These are phyloP conservation scores for Torymus texanus DNA, from an alignment of 2,888 invertebrate genomes.

Conservation along the genomic window DNA sequence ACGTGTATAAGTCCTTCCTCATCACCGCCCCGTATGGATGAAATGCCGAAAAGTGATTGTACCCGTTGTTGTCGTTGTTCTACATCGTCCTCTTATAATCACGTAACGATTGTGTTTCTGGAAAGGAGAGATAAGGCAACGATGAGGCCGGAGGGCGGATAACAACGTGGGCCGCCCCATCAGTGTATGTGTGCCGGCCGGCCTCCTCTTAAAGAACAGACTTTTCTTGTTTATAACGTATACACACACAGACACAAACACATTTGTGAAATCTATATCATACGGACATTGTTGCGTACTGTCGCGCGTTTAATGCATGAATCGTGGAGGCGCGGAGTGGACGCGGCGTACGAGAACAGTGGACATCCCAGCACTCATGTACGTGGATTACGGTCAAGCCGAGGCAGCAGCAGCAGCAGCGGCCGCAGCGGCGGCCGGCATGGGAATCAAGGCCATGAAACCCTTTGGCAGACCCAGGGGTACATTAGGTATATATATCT, in stretches of 20 bases:
- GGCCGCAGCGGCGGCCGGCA: slow-evolving; percentile 76
- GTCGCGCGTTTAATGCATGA: slow-evolving; percentile 40
- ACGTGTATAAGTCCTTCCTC: too few relatives aligned
- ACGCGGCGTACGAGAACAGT: slow-evolving; percentile 51
- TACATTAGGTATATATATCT: slow-evolving; percentile 67
- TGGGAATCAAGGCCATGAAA: slow-evolving; percentile 93
- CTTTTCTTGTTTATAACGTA: too few relatives aligned
- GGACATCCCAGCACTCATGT: slow-evolving; percentile 74
- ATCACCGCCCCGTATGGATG: too few relatives aligned
- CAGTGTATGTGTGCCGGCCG: too few relatives aligned
- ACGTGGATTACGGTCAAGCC: slow-evolving; percentile 78
- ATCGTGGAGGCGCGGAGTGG: slow-evolving; percentile 36
- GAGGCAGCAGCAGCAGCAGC: slow-evolving; percentile 72
- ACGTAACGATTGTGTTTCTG: too few relatives aligned
- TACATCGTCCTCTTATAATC: too few relatives aligned
- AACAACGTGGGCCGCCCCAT: not conserved
- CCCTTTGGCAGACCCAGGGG: slow-evolving; percentile 91
- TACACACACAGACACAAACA: too few relatives aligned
- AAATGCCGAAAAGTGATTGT: too few relatives aligned
- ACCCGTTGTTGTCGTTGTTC: too few relatives aligned
- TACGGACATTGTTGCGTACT: not conserved
- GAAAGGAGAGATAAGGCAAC: not conserved
- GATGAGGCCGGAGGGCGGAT: slow-evolving; percentile 28
- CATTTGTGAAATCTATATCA: too few relatives aligned
- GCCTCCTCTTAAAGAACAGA: too few relatives aligned